Evolutionary conservation across 2,113 vertebrate genomes (phyloP), one percentile per base, ranked within the genome.

Genomic region (Rallus limicola): DNA sequence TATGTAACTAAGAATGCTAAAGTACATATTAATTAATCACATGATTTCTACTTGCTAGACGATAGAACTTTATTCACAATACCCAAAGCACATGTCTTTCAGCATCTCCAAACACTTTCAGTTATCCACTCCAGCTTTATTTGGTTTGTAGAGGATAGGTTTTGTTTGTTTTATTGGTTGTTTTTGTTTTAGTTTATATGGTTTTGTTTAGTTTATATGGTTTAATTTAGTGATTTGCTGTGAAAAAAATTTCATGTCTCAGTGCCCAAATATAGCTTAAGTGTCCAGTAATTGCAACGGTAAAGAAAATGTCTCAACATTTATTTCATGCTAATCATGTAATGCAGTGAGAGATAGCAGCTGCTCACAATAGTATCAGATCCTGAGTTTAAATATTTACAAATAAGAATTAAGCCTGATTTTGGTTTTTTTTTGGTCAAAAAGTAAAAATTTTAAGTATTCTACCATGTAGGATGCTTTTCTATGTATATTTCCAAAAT

Each of bases 141-240:
- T 91, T 59, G 20, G 17, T 68, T 82, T 75, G 5, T 12, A 64
- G 50, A 23, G 5, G 19, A 4, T 29, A 4, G 0, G 1, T 40
- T 88, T 81, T 63, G 4, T 14, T 40, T 40, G 7, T 8, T 67
- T 52, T 17, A 5, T 79, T 33, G 0, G 11, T 26, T 48, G 2
- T 10, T 55, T 85, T n/a, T 3, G 0, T 46, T 81, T 74, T 29
- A 67, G 40, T 64, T 82, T n/a, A n/a, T n/a, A n/a, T n/a, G n/a
- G n/a, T n/a, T n/a, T n/a, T n/a, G n/a, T n/a, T n/a, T n/a, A n/a
- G n/a, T n/a, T n/a, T n/a, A n/a, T n/a, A 33, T 15, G 4, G 9
- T 68, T 60, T 44, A 62, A 79, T 8, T 80, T 18, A 72, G 46
- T 16, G 3, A 67, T 50, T 75, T 75, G 6, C 33, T 7, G 1